Conservation (phyloP, 2,113 vertebrate genomes). For the Ophthalmolycus amberensis region DNA sequence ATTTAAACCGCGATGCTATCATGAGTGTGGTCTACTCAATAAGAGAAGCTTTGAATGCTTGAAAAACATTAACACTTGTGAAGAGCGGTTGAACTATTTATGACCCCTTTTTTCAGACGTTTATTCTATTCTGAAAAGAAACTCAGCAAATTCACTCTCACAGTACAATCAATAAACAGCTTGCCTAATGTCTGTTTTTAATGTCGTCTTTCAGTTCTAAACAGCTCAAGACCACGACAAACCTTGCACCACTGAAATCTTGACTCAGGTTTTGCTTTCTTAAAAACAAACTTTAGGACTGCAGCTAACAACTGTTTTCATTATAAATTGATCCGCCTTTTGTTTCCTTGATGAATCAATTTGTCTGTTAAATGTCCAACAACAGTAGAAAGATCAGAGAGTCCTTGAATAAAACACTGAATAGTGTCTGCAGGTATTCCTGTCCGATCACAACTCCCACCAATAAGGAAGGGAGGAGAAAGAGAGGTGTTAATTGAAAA, state of each 20-base stretch:
- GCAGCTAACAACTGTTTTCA: neutral
- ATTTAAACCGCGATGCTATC: neutral
- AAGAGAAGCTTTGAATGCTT: conserved; percentile 2
- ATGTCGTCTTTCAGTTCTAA: neutral
- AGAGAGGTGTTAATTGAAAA: neutral
- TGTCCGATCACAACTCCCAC: neutral
- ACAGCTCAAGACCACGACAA: neutral
- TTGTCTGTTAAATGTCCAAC: neutral
- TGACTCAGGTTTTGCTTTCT: neutral
- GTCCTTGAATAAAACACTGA: neutral
- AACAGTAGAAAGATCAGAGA: neutral
- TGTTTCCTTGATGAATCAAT: neutral
- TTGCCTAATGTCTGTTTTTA: neutral
- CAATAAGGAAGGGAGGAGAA: neutral
- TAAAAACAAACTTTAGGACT: neutral
- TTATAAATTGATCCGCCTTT: neutral
- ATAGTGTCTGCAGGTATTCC: neutral
- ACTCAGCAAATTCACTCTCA: neutral
- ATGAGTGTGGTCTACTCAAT: neutral
- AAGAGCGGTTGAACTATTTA: neutral
- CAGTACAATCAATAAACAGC: neutral
- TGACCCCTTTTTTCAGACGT: neutral
- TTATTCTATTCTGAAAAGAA: neutral
- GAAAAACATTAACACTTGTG: conserved; percentile 7
- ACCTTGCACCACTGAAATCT: neutral